Conservation (phyloP, 2,797 vertebrate genomes). For the Nannoperca obscura region DNA sequence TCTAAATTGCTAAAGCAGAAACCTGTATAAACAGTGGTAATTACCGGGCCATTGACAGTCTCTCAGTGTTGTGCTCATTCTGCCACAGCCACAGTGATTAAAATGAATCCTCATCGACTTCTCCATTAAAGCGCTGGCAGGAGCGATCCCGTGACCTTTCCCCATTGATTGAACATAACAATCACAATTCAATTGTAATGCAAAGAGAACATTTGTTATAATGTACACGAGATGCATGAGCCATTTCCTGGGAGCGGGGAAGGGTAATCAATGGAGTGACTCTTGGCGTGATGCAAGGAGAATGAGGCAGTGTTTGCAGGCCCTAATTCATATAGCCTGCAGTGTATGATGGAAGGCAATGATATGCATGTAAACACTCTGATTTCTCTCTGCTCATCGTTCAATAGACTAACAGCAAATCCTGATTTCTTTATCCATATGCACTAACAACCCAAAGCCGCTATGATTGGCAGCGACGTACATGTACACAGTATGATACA, state of each 20-base stretch:
- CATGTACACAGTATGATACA: conserved; percentile 22
- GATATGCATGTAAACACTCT: conserved; percentile 83
- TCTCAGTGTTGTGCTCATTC: conserved; percentile 95
- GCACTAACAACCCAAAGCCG: conserved; percentile 38
- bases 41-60: conserved; percentile 97
- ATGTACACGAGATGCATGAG: conserved; percentile 98
- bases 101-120: conserved; percentile 99
- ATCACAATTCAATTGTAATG: conserved; percentile 99
- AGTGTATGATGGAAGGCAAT: conserved; percentile 85
- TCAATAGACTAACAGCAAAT: conserved; percentile 74
- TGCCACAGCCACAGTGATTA: conserved; percentile 99
- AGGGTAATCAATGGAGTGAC: conserved; percentile 96
- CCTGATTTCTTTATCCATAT: conserved; percentile 66
- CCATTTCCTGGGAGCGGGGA: conserved; percentile 94
- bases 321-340: conserved; percentile 84
- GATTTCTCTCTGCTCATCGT: conserved; percentile 72
- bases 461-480: conserved; percentile 30
- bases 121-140: conserved; percentile 99
- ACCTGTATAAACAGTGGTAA: conserved; percentile 98
- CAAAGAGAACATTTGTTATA: conserved; percentile 99
- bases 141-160: conserved; percentile 99
- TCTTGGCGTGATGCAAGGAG: conserved; percentile 84
- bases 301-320: conserved; percentile 77
- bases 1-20: conserved; percentile 95
- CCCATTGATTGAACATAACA: conserved; percentile 99